These are phyloP conservation scores for Ahaetulla prasina DNA, from an alignment of 2,113 vertebrate species.

Conservation along the genomic window DNA sequence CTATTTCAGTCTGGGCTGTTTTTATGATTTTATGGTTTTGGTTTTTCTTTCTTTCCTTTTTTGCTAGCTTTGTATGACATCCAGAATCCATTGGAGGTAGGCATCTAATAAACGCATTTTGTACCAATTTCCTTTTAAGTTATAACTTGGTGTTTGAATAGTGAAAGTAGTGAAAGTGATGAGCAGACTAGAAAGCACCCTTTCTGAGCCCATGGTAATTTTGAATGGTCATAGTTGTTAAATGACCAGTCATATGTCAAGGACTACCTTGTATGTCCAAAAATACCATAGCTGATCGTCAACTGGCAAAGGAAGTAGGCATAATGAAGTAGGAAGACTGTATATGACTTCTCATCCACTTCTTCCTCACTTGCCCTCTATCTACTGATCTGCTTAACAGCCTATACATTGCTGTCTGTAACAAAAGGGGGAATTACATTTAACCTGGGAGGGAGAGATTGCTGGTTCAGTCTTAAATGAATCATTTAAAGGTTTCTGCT, in stretches of 20 bases:
- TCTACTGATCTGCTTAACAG: not conserved
- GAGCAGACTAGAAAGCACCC: not conserved
- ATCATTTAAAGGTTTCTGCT: not conserved
- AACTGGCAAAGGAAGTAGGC: not conserved
- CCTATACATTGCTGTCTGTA: not conserved
- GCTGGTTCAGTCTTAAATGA: not conserved
- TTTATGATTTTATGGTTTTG: not conserved
- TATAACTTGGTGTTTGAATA: not conserved
- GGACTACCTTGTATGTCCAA: not conserved
- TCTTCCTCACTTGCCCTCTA: not conserved
- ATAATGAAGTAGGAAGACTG: not conserved
- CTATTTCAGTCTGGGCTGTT: not conserved
- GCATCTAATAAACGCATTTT: not conserved
- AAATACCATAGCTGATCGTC: not conserved
- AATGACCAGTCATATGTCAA: not conserved
- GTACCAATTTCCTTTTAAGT: not conserved
- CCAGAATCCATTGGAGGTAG: not conserved
- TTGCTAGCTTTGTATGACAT: not conserved
- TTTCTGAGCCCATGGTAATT: not conserved
- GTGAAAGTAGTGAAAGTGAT: not conserved
- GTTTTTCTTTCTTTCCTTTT: not conserved
- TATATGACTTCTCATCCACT: not conserved
- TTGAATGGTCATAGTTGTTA: not conserved
- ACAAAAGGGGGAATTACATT: not conserved
- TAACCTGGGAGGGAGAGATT: not conserved